A percentile compares a stretch with the other conserved stretches of the same genome.
Conservation (phyloP, 2,113 vertebrate genomes). For the Narcine bancroftii region DNA sequence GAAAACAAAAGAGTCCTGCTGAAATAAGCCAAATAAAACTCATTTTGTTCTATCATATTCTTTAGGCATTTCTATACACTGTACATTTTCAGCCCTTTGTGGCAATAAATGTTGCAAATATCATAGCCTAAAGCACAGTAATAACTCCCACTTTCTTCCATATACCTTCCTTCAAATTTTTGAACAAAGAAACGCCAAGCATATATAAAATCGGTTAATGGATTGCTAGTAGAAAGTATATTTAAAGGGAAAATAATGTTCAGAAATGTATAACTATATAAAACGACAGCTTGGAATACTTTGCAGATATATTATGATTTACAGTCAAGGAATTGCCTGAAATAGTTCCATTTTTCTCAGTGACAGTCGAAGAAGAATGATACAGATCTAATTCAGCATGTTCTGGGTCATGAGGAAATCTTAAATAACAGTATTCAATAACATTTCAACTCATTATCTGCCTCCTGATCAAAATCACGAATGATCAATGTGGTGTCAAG, state of each 20-base stretch:
- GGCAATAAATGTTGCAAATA: background rate
- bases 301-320: background rate
- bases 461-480: background rate
- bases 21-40: background rate
- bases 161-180: background rate
- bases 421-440: too few species aligned
- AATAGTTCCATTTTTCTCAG: background rate
- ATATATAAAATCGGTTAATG: background rate
- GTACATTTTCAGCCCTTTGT: background rate
- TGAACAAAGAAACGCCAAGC: background rate
- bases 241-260: background rate
- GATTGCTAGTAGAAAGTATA: background rate
- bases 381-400: background rate
- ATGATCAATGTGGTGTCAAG: background rate
- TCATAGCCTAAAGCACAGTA: background rate
- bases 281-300: background rate
- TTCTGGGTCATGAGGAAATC: background rate
- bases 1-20: background rate
- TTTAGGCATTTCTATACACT: background rate
- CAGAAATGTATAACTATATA: background rate
- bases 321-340: background rate
- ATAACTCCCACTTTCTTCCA: background rate
- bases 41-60: background rate
- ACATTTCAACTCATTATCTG: background rate
- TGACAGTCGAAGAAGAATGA: background rate